Evolutionary conservation across 1,140 invertebrate genomes (phyloP).

Genomic region (Thaumetopoea pityocampa): DNA sequence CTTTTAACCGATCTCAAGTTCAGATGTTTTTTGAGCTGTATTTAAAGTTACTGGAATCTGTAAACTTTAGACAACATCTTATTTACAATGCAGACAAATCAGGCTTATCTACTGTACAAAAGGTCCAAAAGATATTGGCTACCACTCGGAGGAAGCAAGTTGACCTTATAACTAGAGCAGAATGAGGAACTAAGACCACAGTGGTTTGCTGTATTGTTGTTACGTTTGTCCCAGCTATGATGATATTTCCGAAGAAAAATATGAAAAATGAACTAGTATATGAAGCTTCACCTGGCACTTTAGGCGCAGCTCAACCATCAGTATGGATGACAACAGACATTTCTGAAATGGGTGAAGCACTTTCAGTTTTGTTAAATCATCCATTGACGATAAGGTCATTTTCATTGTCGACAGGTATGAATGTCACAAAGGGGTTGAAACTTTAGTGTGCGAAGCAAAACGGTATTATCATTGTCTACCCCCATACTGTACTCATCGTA

Average conservation of each 20-base stretch:
- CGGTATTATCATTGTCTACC: conserved; percentile 41
- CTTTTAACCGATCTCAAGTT: conserved; percentile 1
- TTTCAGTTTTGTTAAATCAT: conserved; percentile 15
- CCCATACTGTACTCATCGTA: conserved; percentile 32
- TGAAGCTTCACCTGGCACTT: conserved; percentile 54
- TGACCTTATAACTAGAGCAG: conserved; percentile 38
- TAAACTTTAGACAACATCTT: conserved; percentile 21
- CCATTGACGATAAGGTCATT: conserved; percentile 10
- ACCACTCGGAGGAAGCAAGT: conserved; percentile 42
- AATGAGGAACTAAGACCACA: conserved; percentile 46
- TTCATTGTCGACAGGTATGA: conserved; percentile 21
- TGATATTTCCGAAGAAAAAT: conserved; percentile 49
- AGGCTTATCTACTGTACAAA: conserved; percentile 55
- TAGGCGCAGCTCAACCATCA: conserved; percentile 39
- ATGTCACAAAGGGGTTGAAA: conserved; percentile 21
- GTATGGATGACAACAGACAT: conserved; percentile 42
- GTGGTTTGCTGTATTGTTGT: conserved; percentile 38
- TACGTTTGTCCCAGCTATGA: conserved; percentile 39
- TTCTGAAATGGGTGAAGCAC: conserved; percentile 29
- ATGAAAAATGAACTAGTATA: conserved; percentile 47
- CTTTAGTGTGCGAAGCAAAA: conserved; percentile 37
- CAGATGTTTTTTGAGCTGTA: conserved; percentile 1
- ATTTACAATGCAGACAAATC: conserved; percentile 60
- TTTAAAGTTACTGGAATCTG: not conserved
- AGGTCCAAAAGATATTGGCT: conserved; percentile 45